A percentile compares a stretch with the other conserved stretches of the same genome.
Evolutionary conservation across 2,888 invertebrate genomes (phyloP).

Genomic region (Zaprionus lineosus): DNA sequence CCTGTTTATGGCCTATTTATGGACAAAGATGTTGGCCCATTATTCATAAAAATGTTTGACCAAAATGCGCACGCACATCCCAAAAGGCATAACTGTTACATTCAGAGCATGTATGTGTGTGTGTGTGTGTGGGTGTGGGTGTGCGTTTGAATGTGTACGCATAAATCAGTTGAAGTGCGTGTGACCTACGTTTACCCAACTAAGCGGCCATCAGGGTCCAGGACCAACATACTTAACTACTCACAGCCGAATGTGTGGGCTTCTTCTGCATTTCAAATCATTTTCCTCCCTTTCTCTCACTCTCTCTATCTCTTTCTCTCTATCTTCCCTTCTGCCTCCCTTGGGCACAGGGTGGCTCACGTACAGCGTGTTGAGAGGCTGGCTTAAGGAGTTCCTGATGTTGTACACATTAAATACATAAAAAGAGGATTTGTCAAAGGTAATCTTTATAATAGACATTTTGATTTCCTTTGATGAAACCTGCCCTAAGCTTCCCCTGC

Average conservation of each 20-base stretch:
- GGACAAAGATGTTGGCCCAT: conserved; percentile 57
- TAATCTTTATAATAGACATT: not conserved
- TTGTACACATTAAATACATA: not conserved
- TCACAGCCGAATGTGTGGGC: conserved; percentile 28
- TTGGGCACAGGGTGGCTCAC: no score
- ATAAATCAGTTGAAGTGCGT: conserved; percentile 56
- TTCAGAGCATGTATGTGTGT: conserved; percentile 6
- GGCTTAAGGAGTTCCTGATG: conserved; percentile 33
- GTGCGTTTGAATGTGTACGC: conserved; percentile 12
- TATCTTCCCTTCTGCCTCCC: no score
- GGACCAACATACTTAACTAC: conserved; percentile 3
- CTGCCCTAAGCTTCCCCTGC: no score
- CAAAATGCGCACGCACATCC: conserved; percentile 41
- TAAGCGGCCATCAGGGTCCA: conserved; percentile 41
- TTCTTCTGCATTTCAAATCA: conserved; percentile 20
- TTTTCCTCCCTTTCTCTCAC: no score
- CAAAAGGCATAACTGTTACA: conserved; percentile 38
- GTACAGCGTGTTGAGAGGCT: conserved; percentile 33
- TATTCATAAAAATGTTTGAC: conserved; percentile 67
- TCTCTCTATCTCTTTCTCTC: no score
- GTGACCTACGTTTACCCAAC: conserved; percentile 37
- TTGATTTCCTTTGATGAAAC: no score
- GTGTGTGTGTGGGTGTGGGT: conserved; percentile 10
- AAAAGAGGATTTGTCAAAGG: conserved; percentile 1
- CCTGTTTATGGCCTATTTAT: conserved; percentile 66